Conservation (phyloP, 30 jellyfish, hydroid and myxozoan genomes). For the Hydractinia symbiolongicarpus region DNA sequence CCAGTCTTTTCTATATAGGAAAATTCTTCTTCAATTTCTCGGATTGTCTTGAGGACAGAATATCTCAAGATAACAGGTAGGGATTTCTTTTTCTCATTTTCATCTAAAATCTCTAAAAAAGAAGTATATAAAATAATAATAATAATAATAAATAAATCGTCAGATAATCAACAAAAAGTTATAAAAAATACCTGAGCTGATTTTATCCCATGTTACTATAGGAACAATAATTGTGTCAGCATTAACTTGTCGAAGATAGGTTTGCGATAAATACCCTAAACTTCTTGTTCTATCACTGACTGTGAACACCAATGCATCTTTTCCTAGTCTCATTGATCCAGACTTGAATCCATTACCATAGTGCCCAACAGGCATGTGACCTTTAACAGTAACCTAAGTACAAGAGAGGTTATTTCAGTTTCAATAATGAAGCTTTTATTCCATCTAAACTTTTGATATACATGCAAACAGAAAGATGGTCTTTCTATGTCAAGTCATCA, state of each 20-base stretch:
- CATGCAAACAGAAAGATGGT: background rate
- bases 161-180: background rate
- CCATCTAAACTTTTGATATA: background rate
- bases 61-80: constrained; percentile 39
- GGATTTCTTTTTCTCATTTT: constrained; percentile 47
- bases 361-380: constrained; percentile 97
- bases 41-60: constrained; percentile 46
- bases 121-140: background rate
- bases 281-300: constrained; percentile 59
- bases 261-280: constrained; percentile 81
- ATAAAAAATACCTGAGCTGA: constrained; percentile 53
- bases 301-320: constrained; percentile 93
- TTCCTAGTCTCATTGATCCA: constrained; percentile 98
- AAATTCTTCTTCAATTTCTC: constrained; percentile 69
- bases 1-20: constrained; percentile 50
- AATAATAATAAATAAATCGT: background rate
- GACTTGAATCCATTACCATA: constrained; percentile 98
- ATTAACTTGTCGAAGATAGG: constrained; percentile 47
- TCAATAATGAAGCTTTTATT: background rate
- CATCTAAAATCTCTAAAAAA: constrained; percentile 30
- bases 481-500: no score
- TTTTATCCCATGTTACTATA: constrained; percentile 72
- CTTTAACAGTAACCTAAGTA: constrained; percentile 66
- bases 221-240: constrained; percentile 91
- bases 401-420: background rate